Conservation (phyloP, 1,140 invertebrate species). For the Drosophila tropicalis region DNA sequence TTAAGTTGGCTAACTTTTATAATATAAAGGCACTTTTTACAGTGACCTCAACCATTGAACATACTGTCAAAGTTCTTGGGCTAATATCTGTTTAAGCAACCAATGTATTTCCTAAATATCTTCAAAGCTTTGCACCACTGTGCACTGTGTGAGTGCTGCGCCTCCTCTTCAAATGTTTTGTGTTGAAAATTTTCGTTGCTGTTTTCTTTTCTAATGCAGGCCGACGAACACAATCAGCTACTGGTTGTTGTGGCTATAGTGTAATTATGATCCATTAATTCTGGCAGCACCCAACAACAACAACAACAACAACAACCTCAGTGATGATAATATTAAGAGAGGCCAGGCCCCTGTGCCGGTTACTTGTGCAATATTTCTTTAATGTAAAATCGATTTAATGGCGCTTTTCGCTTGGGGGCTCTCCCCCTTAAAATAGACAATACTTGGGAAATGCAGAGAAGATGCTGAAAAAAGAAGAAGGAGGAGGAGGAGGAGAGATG, state of each 20-base stretch:
- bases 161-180: constrained; percentile 42
- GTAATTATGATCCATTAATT: constrained; percentile 81
- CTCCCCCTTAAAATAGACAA: constrained; percentile 65
- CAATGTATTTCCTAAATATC: neutral
- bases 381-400: constrained; percentile 80
- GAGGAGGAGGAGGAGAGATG: neutral
- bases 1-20: constrained; percentile 37
- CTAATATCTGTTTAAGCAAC: neutral
- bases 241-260: constrained; percentile 37
- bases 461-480: constrained; percentile 1
- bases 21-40: neutral
- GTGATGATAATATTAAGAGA: constrained; percentile 28
- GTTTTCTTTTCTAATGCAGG: constrained; percentile 73
- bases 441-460: constrained; percentile 55
- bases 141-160: neutral
- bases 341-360: neutral
- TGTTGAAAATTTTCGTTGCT: constrained; percentile 27
- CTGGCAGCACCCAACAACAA: constrained; percentile 45
- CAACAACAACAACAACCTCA: constrained; percentile 40
- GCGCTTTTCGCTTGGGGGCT: constrained; percentile 66
- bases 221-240: constrained; percentile 22
- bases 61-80: neutral
- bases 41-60: neutral
- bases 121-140: neutral
- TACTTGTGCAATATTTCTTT: constrained; percentile 75